Percentiles rank a stretch among this genome's conserved stretches.
Conservation (phyloP, 2,113 vertebrate genomes). For the Limanda limanda region DNA sequence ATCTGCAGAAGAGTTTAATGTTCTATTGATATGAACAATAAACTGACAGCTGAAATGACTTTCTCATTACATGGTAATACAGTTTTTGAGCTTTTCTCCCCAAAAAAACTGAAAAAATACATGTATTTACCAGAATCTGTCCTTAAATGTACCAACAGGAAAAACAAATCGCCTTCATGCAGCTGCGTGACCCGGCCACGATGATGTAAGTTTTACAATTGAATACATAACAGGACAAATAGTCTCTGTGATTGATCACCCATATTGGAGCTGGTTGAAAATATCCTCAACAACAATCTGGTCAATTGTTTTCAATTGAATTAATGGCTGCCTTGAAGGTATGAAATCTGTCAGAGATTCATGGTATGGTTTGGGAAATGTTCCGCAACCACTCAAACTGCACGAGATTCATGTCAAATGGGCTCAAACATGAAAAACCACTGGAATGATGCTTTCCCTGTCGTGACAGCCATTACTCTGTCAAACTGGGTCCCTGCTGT, state of each 20-base stretch:
- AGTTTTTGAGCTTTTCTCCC: too few relatives aligned
- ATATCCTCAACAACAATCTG: neutral
- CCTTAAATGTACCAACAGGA: neutral
- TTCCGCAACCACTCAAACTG: neutral
- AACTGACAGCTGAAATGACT: too few relatives aligned
- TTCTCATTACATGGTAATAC: too few relatives aligned
- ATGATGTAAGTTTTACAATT: neutral
- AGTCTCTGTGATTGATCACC: neutral
- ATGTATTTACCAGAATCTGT: too few relatives aligned
- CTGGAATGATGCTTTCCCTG: slow-evolving; percentile 12
- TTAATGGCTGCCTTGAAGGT: slow-evolving; percentile 12
- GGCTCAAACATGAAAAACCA: slow-evolving; percentile 20
- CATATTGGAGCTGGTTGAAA: neutral
- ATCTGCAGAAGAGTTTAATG: too few relatives aligned
- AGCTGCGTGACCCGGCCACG: neutral
- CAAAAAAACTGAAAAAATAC: neutral
- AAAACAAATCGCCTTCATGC: neutral
- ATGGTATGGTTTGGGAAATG: slow-evolving; percentile 15
- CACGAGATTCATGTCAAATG: neutral
- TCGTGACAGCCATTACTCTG: neutral
- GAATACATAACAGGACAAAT: neutral
- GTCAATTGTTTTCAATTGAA: slow-evolving; percentile 11
- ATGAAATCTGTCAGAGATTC: slow-evolving; percentile 6
- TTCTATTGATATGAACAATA: too few relatives aligned
- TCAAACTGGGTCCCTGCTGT: neutral